A percentile compares a stretch with the other conserved stretches of the same genome.
phyloP scores from a whole-genome alignment of 2,888 invertebrate genomes.

The Muscina levida region DNA sequence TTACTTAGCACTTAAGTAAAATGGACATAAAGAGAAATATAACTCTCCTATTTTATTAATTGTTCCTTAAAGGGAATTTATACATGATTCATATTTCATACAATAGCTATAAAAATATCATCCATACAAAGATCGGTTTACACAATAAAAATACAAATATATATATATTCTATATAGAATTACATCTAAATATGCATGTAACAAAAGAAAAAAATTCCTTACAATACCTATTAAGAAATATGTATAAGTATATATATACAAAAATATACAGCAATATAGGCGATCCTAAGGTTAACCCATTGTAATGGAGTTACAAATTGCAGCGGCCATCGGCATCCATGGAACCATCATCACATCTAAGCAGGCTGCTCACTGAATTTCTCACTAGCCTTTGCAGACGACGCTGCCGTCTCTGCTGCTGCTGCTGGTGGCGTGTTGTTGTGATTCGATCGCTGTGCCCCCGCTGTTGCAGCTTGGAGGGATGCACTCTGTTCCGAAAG shows the following conservation, averaged over 20 bases:
- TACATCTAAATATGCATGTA: not conserved
- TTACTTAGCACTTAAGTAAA: too few species aligned
- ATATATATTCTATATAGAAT: too few species aligned
- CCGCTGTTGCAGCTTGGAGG: slow-evolving; percentile 54
- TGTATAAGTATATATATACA: not conserved
- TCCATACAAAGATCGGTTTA: too few species aligned
- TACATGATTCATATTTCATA: too few species aligned
- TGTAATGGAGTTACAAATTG: not conserved
- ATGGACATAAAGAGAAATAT: too few species aligned
- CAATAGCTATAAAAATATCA: too few species aligned
- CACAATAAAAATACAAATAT: too few species aligned
- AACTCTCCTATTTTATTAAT: too few species aligned
- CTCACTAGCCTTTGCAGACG: too few species aligned
- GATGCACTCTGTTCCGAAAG: slow-evolving; percentile 67
- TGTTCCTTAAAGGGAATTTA: too few species aligned
- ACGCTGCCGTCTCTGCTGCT: not conserved
- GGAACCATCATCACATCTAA: not conserved
- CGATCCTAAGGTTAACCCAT: too few species aligned
- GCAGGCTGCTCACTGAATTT: slow-evolving; percentile 26
- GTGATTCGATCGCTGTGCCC: not conserved
- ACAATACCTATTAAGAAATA: slow-evolving; percentile 6
- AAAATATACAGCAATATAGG: not conserved
- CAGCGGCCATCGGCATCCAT: not conserved
- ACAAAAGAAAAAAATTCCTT: slow-evolving; percentile 5
- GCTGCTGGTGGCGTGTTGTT: slow-evolving; percentile 1